phyloP scores from a whole-genome alignment of 2,888 invertebrate genomes.

The Aproaerema taeniolella region DNA sequence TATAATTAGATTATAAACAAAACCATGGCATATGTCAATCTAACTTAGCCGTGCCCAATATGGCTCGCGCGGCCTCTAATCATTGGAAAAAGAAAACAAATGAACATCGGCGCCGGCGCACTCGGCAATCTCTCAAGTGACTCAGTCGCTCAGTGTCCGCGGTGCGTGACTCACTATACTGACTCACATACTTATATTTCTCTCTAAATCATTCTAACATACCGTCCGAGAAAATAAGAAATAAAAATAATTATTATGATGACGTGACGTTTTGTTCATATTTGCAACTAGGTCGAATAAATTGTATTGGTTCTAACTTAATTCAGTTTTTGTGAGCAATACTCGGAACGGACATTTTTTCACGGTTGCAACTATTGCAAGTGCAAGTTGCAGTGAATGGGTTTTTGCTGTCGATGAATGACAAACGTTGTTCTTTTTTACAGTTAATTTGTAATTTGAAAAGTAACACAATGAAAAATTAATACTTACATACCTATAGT shows the following conservation, averaged over 20 bases:
- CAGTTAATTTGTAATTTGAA: too few species aligned
- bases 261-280: conserved; percentile 7
- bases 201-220: conserved; percentile 12
- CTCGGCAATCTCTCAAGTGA: conserved; percentile 44
- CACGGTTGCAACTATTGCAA: too few species aligned
- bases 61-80: too few species aligned
- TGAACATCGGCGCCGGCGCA: conserved; percentile 33
- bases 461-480: too few species aligned
- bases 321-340: background rate
- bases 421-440: too few species aligned
- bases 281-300: conserved; percentile 8
- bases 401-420: too few species aligned
- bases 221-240: background rate
- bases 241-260: background rate
- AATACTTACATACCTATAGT: too few species aligned
- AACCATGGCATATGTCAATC: too few species aligned
- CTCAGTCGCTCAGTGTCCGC: conserved; percentile 60
- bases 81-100: background rate
- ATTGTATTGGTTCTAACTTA: conserved; percentile 11
- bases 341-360: too few species aligned
- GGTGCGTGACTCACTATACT: conserved; percentile 43
- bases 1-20: too few species aligned
- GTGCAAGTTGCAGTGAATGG: too few species aligned
- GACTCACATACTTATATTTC: conserved; percentile 27
- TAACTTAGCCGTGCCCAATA: too few species aligned